Conservation (phyloP, 2,797 vertebrate genomes). For the Poeciliopsis turneri region DNA sequence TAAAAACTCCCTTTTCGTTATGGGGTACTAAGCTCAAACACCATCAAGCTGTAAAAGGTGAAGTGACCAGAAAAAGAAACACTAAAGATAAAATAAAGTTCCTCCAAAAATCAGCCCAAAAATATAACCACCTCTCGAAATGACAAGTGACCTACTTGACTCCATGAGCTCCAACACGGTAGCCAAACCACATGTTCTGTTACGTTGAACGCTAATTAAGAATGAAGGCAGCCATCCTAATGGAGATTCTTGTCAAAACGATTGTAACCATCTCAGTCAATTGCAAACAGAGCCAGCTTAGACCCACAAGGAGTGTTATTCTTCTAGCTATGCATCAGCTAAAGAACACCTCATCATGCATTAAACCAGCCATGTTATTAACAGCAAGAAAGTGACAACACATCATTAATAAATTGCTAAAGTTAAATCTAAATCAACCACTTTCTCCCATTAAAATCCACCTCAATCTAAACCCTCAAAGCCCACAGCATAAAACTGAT, state of each 20-base stretch:
- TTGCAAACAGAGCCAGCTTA: constrained; percentile 13
- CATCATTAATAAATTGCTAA: constrained; percentile 19
- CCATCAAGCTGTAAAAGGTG: constrained; percentile 42
- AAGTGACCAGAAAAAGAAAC: constrained; percentile 29
- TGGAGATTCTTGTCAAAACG: constrained; percentile 58
- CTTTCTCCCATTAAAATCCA: constrained; percentile 23
- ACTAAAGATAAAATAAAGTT: constrained; percentile 71
- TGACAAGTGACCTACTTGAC: constrained; percentile 80
- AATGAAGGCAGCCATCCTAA: constrained; percentile 43
- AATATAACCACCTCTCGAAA: constrained; percentile 73
- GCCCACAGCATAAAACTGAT: constrained; percentile 38
- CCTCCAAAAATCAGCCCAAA: constrained; percentile 63
- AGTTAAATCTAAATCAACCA: constrained; percentile 1
- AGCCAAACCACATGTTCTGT: constrained; percentile 66
- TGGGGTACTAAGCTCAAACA: neutral
- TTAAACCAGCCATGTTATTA: constrained; percentile 13
- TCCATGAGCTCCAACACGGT: constrained; percentile 61
- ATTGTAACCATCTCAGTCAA: constrained; percentile 38
- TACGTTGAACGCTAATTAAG: constrained; percentile 70
- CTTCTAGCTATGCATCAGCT: neutral
- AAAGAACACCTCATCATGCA: constrained; percentile 16
- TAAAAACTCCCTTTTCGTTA: too few species aligned
- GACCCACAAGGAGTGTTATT: constrained; percentile 21
- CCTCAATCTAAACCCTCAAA: constrained; percentile 31
- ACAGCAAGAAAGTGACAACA: constrained; percentile 16